Base-by-base conservation (phyloP, 53 echinoderm and acorn worm species). In the Apostichopus leukothele region DNA sequence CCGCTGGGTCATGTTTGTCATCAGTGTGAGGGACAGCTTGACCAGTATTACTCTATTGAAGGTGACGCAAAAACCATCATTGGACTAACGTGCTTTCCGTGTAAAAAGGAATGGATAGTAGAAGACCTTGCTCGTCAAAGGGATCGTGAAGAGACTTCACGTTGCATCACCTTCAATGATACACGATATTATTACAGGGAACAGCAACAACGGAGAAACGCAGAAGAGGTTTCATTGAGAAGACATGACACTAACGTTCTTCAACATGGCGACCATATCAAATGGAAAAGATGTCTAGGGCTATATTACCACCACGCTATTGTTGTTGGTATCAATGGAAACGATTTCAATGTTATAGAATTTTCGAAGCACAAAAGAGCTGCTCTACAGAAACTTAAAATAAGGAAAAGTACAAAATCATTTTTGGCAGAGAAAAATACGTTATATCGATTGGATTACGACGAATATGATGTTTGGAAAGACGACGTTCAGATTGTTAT, bases 281-380 rank as follows among this genome's bases (percentile, higher is more conserved):
- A 16, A n/a, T 71, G 71, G 71, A 71, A 71, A 71, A 18, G 71
- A 5, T 6, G 0, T 16, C 0, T 4, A 1, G 71, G 71, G 5
- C 4, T 71, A n/a, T 71, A 71, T 18, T 71, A 71, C 71, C 71
- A 71, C 18, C 71, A 71, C 71, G 71, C 71, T 71, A 71, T 71
- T n/a, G 71, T 71, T 19, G 71, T 71, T 16, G 71, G 71, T 5
- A 18, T 71, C 4, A 19, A 71, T n/a, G 18, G 18, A 71, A n/a
- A 71, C 18, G 0, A 18, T 3, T 71, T 71, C 20, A 71, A 71
- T 16, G 71, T 71, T 6, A 71, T 71, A 71, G 71, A 71, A 71
- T 71, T 71, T 71, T 71, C 71, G 1, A 71, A 71, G 20, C n/a
- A 71, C 1, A 18, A 71, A 3, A 71, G n/a, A 1, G 20, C n/a